These are phyloP conservation scores for Drosophila mayaguana DNA, from an alignment of 2,888 invertebrate species.

Conservation along the genomic window DNA sequence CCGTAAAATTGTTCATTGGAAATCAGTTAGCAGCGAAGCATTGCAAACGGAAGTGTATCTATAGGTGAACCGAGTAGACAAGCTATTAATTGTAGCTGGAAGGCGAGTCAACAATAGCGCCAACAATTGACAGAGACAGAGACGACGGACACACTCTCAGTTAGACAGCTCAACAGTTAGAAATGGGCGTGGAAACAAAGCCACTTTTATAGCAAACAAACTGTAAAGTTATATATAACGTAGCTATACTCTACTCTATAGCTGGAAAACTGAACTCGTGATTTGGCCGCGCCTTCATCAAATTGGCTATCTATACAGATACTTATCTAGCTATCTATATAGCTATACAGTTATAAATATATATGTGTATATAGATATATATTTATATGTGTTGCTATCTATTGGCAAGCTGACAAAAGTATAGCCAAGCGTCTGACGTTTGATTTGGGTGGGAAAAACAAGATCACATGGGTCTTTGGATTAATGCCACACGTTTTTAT, in stretches of 20 bases:
- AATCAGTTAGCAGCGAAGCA: constrained; percentile 61
- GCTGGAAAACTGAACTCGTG: constrained; percentile 53
- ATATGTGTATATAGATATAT: constrained; percentile 2
- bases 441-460: constrained; percentile 24
- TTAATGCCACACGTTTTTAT: constrained; percentile 54
- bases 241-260: constrained; percentile 12
- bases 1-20: constrained; percentile 63
- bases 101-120: constrained; percentile 64
- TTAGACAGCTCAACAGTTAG: constrained; percentile 1
- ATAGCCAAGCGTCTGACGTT: constrained; percentile 46
- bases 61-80: constrained; percentile 48
- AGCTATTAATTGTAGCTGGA: constrained; percentile 66
- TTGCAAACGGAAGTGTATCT: constrained; percentile 66
- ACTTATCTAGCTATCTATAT: neutral
- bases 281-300: constrained; percentile 56
- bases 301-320: constrained; percentile 1
- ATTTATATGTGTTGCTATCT: neutral
- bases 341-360: constrained; percentile 3
- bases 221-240: constrained; percentile 8
- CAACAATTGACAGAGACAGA: constrained; percentile 50
- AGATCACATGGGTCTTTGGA: constrained; percentile 52
- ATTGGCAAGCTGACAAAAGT: constrained; percentile 53
- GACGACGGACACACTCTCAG: neutral
- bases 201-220: constrained; percentile 24
- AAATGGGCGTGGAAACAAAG: constrained; percentile 33